Conservation (phyloP, 2,113 vertebrate genomes). For the Phaethornis superciliosus region DNA sequence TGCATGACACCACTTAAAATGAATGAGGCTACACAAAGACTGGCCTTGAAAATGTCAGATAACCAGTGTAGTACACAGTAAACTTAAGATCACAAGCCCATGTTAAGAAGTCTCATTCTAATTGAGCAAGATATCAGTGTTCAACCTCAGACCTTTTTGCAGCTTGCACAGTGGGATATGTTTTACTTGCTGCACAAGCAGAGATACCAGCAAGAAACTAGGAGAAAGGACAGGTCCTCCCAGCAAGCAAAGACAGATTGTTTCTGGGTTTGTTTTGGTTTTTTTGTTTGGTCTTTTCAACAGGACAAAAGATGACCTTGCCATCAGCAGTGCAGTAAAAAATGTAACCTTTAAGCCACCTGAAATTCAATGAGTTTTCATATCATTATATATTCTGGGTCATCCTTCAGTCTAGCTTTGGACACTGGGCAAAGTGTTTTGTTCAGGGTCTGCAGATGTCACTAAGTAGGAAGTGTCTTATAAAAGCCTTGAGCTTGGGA, state of each 20-base stretch:
- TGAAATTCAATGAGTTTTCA: not conserved
- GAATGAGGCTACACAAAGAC: not conserved
- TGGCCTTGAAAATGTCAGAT: not conserved
- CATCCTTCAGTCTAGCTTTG: not conserved
- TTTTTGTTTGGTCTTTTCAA: not conserved
- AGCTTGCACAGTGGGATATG: not conserved
- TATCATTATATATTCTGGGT: not conserved
- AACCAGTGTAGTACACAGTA: not conserved
- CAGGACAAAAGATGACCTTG: not conserved
- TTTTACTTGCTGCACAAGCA: constrained; percentile 5
- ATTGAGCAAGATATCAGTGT: not conserved
- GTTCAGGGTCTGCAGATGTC: not conserved
- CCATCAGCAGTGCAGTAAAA: not conserved
- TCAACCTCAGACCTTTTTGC: not conserved
- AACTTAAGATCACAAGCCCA: not conserved
- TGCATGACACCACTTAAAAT: not conserved
- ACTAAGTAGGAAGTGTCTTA: not conserved
- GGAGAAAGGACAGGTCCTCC: not conserved
- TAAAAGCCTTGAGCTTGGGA: not conserved
- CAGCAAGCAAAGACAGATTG: not conserved
- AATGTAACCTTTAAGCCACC: not conserved
- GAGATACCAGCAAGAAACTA: not conserved
- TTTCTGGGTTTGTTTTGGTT: not conserved
- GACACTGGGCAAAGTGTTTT: accelerated
- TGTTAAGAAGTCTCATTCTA: not conserved